These are phyloP conservation scores for Sphaeramia orbicularis DNA, from an alignment of 2,797 vertebrate genomes.

Conservation along the genomic window DNA sequence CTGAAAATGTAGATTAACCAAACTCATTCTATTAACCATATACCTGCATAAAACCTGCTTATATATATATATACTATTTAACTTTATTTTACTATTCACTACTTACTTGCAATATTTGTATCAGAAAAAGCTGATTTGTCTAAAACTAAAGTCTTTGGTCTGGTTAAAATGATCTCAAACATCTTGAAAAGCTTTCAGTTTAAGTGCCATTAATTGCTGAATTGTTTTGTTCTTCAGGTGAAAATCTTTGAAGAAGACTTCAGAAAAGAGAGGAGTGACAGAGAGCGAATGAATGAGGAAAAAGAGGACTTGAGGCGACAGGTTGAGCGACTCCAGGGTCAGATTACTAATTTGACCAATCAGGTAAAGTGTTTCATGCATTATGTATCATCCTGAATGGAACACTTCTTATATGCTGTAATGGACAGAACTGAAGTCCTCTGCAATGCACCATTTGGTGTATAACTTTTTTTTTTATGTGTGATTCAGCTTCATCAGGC, in stretches of 20 bases:
- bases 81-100: no score
- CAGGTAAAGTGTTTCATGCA: slow-evolving; percentile 81
- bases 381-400: not conserved
- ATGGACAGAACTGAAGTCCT: not conserved
- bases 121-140: no score
- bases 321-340: slow-evolving; percentile 93
- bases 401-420: not conserved
- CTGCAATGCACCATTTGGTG: slow-evolving; percentile 9
- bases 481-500: slow-evolving; percentile 88
- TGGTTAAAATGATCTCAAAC: no score
- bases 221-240: slow-evolving; percentile 83
- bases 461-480: slow-evolving; percentile 5
- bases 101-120: no score
- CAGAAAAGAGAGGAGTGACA: slow-evolving; percentile 94
- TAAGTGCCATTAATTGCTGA: not conserved
- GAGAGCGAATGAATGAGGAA: slow-evolving; percentile 98
- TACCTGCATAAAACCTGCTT: no score
- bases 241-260: slow-evolving; percentile 99
- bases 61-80: no score
- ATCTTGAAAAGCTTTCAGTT: no score
- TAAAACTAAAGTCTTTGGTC: no score
- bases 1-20: no score
- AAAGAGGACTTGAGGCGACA: slow-evolving; percentile 96
- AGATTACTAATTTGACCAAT: slow-evolving; percentile 90
- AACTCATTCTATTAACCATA: no score